Base-by-base conservation (phyloP, 2,113 vertebrate species). In the Dromaius novaehollandiae region DNA sequence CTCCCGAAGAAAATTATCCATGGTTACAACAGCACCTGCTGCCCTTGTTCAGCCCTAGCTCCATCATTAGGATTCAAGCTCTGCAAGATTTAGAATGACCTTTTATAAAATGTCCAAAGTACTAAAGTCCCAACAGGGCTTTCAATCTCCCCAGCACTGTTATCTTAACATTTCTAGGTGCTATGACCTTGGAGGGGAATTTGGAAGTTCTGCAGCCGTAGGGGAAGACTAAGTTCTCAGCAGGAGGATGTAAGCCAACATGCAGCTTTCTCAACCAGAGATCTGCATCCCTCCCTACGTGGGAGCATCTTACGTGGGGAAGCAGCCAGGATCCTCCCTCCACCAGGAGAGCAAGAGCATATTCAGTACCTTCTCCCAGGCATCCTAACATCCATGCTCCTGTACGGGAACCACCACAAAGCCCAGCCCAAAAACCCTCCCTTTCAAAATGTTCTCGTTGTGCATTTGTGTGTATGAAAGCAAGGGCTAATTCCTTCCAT, bases 381-480 rank as follows among this genome's bases (percentile, higher is more conserved):
- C 25, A 55, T 61, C 51, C 30, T 20, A 69, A n/a, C n/a, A 53
- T 20, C 60, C 15, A 17, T 40, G 13, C 3, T 81, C 6, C n/a
- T 46, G 6, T 7, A 7, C 0, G 40, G 8, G 26, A 60, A 36
- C 6, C 6, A 2, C 12, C 36, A 38, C 16, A 89, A 74, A 75
- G 8, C 19, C 19, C 42, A 51, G 30, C 28, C 14, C 48, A 10
- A 34, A 85, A 71, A 0, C 8, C 5, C 8, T n/a, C 13, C 36
- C 5, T 32, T 66, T 65, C 65, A 8, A 81, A 89, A 50, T 61
- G 38, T 12, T 58, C 32, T 58, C 36, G 7, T 26, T 21, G 13
- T 7, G 2, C 21, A 28, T 64, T 90, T 3, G 0, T 53, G 2
- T 11, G 2, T 1, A 14, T 42, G 24, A 79, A 71, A 94, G 11